Base-by-base conservation (phyloP, 2,888 invertebrate genomes). In the Tryphoninae sp. region DNA sequence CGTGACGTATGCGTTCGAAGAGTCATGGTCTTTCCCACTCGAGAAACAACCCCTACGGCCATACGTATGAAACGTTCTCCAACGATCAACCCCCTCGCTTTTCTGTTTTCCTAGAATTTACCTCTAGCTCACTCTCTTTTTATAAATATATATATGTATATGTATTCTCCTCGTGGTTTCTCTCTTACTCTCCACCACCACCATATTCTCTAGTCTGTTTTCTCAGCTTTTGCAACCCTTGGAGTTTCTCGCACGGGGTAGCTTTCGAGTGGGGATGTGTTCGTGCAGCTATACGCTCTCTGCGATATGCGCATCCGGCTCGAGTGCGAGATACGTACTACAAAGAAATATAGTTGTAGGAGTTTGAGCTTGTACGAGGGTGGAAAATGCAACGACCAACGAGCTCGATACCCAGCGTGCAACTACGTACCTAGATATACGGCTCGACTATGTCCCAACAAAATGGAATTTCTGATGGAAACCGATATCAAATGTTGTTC, bases 161-260 rank as follows among this genome's bases (percentile, higher is more conserved):
- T 67, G 8, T 26, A 69, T 55, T 55, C 58, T 55, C 69, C 40
- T 26, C 13, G 13, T 51, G 19, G n/a, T 42, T 13, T 22, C 40
- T 19, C 26, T 58, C 42, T 22, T 40, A n/a, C 22, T 0, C 13
- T 2, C 26, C 26, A 26, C 26, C 45, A 13, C 13, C 45, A 9
- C 45, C 45, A 45, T 13, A 9, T 9, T 45, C 45, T 45, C 13
- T 13, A 45, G 45, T 11, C 45, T 40, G 67, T 69, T 69, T 58
- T 42, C 58, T 40, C 55, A 58, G 55, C 58, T 19, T 69, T 69
- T 42, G 58, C 40, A 55, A 69, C 55, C 58, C 69, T 58, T 40
- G n/a, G 22, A 58, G 58, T 42, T 19, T 40, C 16, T 42, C n/a
- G 22, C 51, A 49, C 45, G 3, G 55, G 45, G 13, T 13, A 45